These are phyloP conservation scores for Butorides virescens DNA, from an alignment of 2,113 vertebrate species.

Conservation along the genomic window DNA sequence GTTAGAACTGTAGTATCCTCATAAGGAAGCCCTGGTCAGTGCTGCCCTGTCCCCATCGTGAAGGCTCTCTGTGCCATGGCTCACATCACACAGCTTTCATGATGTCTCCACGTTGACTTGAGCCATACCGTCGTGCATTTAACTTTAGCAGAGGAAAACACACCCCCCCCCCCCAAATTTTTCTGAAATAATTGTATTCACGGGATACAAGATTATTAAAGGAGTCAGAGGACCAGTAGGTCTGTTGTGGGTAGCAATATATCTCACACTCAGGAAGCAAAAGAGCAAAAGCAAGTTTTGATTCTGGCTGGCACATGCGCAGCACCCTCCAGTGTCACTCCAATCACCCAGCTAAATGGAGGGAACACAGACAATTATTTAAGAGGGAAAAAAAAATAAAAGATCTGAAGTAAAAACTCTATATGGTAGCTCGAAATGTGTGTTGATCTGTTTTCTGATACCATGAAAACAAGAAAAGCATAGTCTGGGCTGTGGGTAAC, in stretches of 20 bases:
- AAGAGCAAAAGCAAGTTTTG: not conserved
- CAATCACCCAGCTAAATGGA: not conserved
- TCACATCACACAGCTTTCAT: not conserved
- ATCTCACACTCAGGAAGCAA: not conserved
- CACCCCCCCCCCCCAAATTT: too few species aligned
- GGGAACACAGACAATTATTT: not conserved
- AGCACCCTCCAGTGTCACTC: not conserved
- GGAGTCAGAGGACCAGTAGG: not conserved
- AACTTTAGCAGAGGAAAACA: not conserved
- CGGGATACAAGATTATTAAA: not conserved
- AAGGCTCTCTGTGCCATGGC: not conserved
- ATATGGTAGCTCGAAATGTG: not conserved
- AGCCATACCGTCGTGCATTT: not conserved
- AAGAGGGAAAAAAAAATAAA: not conserved
- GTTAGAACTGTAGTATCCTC: not conserved
- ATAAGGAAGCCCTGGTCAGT: not conserved
- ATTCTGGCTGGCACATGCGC: not conserved
- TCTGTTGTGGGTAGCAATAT: not conserved
- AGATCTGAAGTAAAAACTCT: not conserved
- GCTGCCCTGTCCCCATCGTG: not conserved
- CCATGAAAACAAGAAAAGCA: not conserved
- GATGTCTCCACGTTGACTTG: not conserved
- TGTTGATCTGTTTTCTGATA: not conserved
- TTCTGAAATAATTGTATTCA: not conserved
- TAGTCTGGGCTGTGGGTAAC: not conserved